phyloP scores from a whole-genome alignment of 2,888 invertebrate species.

The Hypsopygia costalis region DNA sequence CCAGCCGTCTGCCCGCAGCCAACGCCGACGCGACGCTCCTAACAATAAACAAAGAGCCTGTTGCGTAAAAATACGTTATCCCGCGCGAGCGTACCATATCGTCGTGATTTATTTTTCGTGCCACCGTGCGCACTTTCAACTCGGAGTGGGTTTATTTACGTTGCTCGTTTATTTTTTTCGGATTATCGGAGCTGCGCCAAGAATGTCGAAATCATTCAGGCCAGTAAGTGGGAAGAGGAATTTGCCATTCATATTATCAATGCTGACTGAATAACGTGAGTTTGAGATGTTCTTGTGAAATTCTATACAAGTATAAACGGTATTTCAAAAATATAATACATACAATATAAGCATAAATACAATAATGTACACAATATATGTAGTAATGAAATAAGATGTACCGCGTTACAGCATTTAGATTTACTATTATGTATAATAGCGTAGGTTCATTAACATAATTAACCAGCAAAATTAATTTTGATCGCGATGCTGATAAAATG shows the following conservation, averaged over 20 bases:
- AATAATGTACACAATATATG: no score
- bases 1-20: conserved; percentile 47
- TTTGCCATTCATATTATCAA: conserved; percentile 73
- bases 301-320: no score
- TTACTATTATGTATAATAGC: no score
- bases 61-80: conserved; percentile 78
- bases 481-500: no score
- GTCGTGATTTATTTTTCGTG: conserved; percentile 67
- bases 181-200: conserved; percentile 76
- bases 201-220: conserved; percentile 80
- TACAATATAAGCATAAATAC: no score
- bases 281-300: conserved; percentile 19
- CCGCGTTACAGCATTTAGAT: no score
- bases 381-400: no score
- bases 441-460: no score
- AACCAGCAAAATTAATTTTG: no score
- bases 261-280: conserved; percentile 43
- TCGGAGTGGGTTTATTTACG: conserved; percentile 66
- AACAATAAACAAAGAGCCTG: conserved; percentile 71
- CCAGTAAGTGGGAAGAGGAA: conserved; percentile 76
- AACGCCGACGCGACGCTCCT: conserved; percentile 38
- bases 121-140: conserved; percentile 55
- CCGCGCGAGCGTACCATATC: conserved; percentile 48
- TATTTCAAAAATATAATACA: no score
- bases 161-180: conserved; percentile 68